These are phyloP conservation scores for Scolopax mira DNA, from an alignment of 2,113 vertebrate species.

Conservation along the genomic window DNA sequence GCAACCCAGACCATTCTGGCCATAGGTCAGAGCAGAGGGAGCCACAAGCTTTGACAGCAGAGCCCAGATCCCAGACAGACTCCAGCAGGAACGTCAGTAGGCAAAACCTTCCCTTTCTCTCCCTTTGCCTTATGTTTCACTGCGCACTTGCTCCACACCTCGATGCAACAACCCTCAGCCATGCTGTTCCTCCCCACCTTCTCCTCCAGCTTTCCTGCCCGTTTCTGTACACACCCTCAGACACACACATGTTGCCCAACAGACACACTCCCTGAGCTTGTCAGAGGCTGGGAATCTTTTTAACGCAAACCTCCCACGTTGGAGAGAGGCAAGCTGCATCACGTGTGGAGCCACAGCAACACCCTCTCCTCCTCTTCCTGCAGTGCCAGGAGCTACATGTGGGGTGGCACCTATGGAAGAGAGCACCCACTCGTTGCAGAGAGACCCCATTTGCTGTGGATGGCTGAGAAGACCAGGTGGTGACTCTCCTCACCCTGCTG, in stretches of 20 bases:
- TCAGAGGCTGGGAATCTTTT: background rate
- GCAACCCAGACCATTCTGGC: background rate
- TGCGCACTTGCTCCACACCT: background rate
- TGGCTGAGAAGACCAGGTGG: background rate
- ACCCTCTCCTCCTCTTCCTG: background rate
- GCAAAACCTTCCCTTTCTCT: background rate
- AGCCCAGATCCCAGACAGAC: background rate
- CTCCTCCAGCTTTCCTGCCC: background rate
- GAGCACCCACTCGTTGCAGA: rapidly evolving
- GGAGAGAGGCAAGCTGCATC: background rate
- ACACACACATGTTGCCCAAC: rapidly evolving
- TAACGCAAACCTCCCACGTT: background rate
- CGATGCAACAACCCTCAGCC: background rate
- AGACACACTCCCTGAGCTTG: background rate
- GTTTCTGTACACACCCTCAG: background rate
- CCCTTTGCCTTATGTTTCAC: background rate
- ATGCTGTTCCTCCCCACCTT: background rate
- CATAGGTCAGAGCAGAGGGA: background rate
- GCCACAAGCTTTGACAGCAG: background rate
- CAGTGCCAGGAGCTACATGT: rapidly evolving
- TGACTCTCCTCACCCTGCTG: background rate
- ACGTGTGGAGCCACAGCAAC: rapidly evolving
- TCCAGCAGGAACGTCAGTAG: rapidly evolving
- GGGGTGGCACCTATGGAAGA: background rate
- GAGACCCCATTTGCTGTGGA: background rate